Conservation (phyloP, 2,797 vertebrate species). For the Heterohyrax brucei region DNA sequence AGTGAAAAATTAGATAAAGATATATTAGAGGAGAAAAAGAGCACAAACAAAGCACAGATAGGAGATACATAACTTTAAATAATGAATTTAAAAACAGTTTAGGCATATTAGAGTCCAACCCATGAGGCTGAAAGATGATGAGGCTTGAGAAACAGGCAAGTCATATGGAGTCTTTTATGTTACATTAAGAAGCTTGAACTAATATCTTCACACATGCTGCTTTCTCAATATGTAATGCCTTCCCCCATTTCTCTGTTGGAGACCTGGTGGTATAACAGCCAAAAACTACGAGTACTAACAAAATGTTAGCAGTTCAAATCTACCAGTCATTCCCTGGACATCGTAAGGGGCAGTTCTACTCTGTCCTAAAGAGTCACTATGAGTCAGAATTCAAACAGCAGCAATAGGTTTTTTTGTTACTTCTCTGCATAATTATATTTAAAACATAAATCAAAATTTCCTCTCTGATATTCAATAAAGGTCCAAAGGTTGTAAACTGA, state of each 20-base stretch:
- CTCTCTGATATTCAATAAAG: not conserved
- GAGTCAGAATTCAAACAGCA: too few relatives aligned
- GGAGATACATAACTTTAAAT: conserved; percentile 42
- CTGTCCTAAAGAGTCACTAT: too few relatives aligned
- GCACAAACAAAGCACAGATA: not conserved
- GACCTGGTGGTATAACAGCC: too few relatives aligned
- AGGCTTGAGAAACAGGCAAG: not conserved
- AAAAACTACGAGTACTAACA: too few relatives aligned
- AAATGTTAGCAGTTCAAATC: too few relatives aligned
- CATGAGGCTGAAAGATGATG: not conserved
- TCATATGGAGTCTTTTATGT: not conserved
- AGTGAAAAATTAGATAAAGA: conserved; percentile 40
- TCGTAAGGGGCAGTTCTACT: too few relatives aligned
- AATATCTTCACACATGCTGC: not conserved
- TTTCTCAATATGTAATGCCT: not conserved
- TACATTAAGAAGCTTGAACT: conserved; percentile 41
- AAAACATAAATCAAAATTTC: conserved; percentile 53
- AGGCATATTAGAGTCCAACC: not conserved
- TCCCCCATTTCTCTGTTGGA: conserved; percentile 5
- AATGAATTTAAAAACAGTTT: conserved; percentile 10
- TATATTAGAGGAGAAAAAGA: conserved; percentile 34
- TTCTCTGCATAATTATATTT: conserved; percentile 49
- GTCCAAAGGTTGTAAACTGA: too few relatives aligned
- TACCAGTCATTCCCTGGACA: too few relatives aligned
- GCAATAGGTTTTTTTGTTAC: not conserved